Base-by-base conservation (phyloP, 2,888 invertebrate species). In the Parapristionchus giblindavisi region DNA sequence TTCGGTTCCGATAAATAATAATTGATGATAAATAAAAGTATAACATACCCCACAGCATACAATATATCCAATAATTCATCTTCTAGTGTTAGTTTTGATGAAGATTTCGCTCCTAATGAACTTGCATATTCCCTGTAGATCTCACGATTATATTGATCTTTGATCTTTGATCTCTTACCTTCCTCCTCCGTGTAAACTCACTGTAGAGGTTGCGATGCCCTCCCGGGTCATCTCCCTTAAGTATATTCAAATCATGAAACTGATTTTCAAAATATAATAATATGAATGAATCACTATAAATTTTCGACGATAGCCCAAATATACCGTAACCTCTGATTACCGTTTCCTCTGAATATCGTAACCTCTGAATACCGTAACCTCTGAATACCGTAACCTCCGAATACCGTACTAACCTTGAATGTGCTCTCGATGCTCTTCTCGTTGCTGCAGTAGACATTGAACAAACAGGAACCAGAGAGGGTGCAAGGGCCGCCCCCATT, bases 51-150 rank as follows among this genome's bases (percentile, higher is more conserved):
- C 75, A 83, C 82, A n/a, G 84, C 85, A 56, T 82, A 84, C 21
- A 87, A 79, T 65, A 87, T 85, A 77, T 87, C 87, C 60, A 84
- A 85, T 17, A 87, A 79, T 63, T 87, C 87, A 75, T 87, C 87
- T 58, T 87, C 87, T 27, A 87, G 76, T 2, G 87, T 87, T 27
- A 87, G 66, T 75, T 87, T 87, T 34, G 85, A 85, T 2, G 81
- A 82, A 11, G 83, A 81, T 51, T 82, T 61, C 24, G 60, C 73
- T n/a, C 73, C 73, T 24, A 73, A 24, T 24, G 73, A 73, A n/a
- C 43, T 60, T 32, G 73, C 61, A 24, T 61, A 24, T 29, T 73
- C 73, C 24, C 73, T 73, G 73, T n/a, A n/a, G n/a, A n/a, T n/a
- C n/a, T n/a, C n/a, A n/a, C n/a, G n/a, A n/a, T n/a, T n/a, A 48